A percentile compares a stretch with the other conserved stretches of the same genome.
Evolutionary conservation across 2,888 invertebrate species (phyloP).

Genomic region (Glyphotaelius pellucidus): DNA sequence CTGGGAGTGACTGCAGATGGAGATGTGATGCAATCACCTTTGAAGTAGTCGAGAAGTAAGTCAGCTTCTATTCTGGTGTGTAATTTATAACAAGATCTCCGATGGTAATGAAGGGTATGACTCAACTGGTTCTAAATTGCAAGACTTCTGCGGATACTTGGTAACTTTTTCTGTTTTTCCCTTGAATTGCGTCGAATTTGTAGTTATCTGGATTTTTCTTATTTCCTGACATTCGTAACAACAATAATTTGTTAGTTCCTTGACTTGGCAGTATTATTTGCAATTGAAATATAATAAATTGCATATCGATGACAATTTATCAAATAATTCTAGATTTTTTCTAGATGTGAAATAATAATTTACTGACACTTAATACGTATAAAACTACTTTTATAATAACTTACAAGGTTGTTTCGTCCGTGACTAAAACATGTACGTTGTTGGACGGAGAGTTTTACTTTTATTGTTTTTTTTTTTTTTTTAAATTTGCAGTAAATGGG

Average conservation of each 20-base stretch:
- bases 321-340: too few relatives aligned
- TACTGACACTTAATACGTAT: too few relatives aligned
- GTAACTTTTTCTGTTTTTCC: not conserved
- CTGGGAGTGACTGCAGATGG: not conserved
- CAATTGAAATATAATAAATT: not conserved
- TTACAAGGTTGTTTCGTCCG: too few relatives aligned
- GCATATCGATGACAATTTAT: too few relatives aligned
- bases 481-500: too few relatives aligned
- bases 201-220: not conserved
- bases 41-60: not conserved
- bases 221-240: not conserved
- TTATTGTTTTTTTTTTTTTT: too few relatives aligned
- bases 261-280: not conserved
- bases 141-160: not conserved
- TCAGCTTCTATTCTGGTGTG: not conserved
- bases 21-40: not conserved
- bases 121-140: not conserved
- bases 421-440: too few relatives aligned
- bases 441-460: too few relatives aligned
- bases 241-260: not conserved
- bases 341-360: too few relatives aligned
- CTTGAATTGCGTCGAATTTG: not conserved
- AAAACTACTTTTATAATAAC: too few relatives aligned
- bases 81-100: not conserved
- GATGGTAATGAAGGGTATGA: not conserved